Base-by-base conservation (phyloP, 2,888 invertebrate genomes). In the Drosophila recens region DNA sequence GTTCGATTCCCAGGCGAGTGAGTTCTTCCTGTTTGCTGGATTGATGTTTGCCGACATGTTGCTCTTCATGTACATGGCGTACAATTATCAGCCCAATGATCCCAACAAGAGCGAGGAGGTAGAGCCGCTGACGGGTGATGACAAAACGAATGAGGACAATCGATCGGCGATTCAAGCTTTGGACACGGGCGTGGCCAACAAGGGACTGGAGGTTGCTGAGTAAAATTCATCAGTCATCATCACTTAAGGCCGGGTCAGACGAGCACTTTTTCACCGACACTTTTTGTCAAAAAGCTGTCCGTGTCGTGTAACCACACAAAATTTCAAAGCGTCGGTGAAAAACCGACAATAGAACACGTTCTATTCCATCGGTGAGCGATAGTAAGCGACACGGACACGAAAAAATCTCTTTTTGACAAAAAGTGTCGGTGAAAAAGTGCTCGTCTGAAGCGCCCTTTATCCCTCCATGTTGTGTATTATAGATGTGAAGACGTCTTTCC, bases 11-110 rank as follows among this genome's bases (percentile, higher is more conserved):
- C 94, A 98, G 96, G 96, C 96, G 68, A 94, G 94, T 77, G 97
- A 98, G 91, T 98, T 98, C 93, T 96, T 98, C 93, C 93, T 98
- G 27, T 99, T 98, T 91, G 97, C 98, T 48, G 96, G 95, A 0
- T 93, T 98, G 54, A 98, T 99, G 98, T 92, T 96, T 45, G 91
- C 94, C 3, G 97, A 97, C 86, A 97, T 98, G 94, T 65, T 96
- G 0, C 91, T 98, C 34, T 98, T 99, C 91, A 95, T 95, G 58
- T 92, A 95, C 13, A 95, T 99, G 95, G 96, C 98, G 0, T 94
- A 94, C 85, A 94, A 94, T 61, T 99, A 98, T 93, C 95, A 95
- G 59, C 91, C 92, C 3, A 90, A 92, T 40, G 79, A 90, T 76
- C 90, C 90, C 2, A 80, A 75, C 38, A 42, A 68, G 43, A 17